phyloP scores from a whole-genome alignment of 2,797 vertebrate species.

The Amniataba percoides region DNA sequence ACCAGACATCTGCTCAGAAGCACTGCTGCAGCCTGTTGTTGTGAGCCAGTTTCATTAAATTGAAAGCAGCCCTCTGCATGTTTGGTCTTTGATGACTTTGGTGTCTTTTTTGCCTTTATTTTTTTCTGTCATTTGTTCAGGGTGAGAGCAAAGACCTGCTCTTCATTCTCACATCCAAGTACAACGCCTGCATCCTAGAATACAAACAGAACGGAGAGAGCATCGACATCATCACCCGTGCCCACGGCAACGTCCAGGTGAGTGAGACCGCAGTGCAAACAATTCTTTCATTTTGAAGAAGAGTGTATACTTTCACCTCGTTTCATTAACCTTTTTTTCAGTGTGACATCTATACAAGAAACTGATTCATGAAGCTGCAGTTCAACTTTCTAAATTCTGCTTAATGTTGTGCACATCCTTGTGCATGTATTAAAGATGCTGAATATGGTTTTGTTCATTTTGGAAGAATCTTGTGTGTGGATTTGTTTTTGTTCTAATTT shows the following conservation, averaged over 20 bases:
- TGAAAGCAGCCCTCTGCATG: background rate
- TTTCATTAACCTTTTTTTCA: background rate
- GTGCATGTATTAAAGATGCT: background rate
- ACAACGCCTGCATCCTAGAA: slow-evolving; percentile 98
- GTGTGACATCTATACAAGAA: background rate
- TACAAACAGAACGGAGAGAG: slow-evolving; percentile 98
- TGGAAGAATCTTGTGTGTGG: background rate
- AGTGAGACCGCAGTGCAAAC: background rate
- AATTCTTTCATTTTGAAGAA: background rate
- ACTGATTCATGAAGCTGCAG: background rate
- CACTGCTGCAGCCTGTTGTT: background rate
- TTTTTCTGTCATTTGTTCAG: slow-evolving; percentile 72
- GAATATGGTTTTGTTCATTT: background rate
- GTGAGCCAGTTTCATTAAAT: background rate
- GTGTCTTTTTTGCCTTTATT: background rate
- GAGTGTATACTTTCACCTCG: background rate
- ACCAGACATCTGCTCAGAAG: background rate
- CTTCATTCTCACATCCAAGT: slow-evolving; percentile 98
- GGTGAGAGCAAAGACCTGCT: slow-evolving; percentile 97
- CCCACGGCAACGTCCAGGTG: slow-evolving; percentile 98
- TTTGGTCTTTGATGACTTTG: background rate
- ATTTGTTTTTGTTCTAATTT: background rate
- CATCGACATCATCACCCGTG: slow-evolving; percentile 97
- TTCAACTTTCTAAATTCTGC: background rate
- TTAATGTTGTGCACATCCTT: background rate